Evolutionary conservation across 2,113 vertebrate species (phyloP).

Genomic region (Pedetes capensis): DNA sequence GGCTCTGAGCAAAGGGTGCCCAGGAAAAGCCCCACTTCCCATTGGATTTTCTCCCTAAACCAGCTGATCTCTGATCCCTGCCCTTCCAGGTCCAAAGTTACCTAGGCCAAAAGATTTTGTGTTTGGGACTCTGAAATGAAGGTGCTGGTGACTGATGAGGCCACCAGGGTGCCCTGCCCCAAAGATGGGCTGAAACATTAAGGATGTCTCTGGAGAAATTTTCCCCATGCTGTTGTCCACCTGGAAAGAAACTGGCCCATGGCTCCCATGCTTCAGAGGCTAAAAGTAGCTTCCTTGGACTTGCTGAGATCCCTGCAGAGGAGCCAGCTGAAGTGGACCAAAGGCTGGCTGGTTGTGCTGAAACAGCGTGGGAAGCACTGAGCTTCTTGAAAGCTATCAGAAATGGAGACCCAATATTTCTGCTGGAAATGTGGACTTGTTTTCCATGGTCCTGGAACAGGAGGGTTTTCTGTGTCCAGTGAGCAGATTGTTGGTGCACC

Average conservation of each 20-base stretch:
- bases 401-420: neutral
- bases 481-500: neutral
- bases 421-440: neutral
- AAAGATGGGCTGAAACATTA: neutral
- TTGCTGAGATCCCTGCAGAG: neutral
- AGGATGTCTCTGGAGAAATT: neutral
- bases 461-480: neutral
- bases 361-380: neutral
- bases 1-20: neutral
- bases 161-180: neutral
- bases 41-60: neutral
- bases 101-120: neutral
- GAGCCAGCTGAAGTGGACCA: neutral
- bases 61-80: neutral
- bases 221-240: neutral
- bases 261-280: neutral
- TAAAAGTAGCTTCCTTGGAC: neutral
- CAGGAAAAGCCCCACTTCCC: neutral
- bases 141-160: too few species aligned
- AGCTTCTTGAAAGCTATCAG: neutral
- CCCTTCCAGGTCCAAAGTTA: neutral
- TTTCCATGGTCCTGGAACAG: neutral
- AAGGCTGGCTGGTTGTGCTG: neutral
- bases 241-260: neutral
- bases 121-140: slow-evolving; percentile 2